Evolutionary conservation across 2,888 invertebrate genomes (phyloP).

Genomic region (Gonocerus acuteangulatus): DNA sequence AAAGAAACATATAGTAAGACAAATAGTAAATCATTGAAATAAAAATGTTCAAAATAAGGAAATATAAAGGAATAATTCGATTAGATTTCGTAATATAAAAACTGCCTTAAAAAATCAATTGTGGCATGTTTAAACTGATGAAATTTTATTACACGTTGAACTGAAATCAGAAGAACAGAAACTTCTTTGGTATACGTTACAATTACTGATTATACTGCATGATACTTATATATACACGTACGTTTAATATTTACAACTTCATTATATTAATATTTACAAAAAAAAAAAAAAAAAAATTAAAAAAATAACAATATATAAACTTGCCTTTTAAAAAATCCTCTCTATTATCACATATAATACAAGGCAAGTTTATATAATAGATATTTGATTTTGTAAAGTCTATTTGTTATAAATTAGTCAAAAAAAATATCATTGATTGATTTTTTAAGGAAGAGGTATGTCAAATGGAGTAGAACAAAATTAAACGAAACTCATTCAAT

Average conservation of each 20-base stretch:
- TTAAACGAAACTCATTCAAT: not conserved
- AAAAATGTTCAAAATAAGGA: too few relatives aligned
- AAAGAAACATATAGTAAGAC: not conserved
- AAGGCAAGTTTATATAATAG: slow-evolving; percentile 20
- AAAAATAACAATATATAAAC: slow-evolving; percentile 12
- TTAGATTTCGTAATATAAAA: too few relatives aligned
- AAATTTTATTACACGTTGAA: not conserved
- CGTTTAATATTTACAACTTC: not conserved
- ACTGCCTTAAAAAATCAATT: not conserved
- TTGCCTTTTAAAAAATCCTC: slow-evolving; percentile 21
- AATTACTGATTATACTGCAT: not conserved
- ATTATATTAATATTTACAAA: not conserved
- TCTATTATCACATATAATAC: slow-evolving; percentile 24
- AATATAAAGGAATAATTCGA: too few relatives aligned
- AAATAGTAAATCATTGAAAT: not conserved
- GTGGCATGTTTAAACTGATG: not conserved
- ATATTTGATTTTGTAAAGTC: not conserved
- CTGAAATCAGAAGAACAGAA: not conserved
- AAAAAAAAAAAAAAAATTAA: not conserved
- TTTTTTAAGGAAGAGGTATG: not conserved
- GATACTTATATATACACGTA: not conserved
- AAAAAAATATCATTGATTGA: not conserved
- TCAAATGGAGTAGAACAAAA: not conserved
- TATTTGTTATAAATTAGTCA: not conserved
- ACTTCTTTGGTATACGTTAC: not conserved